Evolutionary conservation across 2,113 vertebrate genomes (phyloP), one percentile per base, ranked within the genome.

Genomic region (Euleptes europaea): DNA sequence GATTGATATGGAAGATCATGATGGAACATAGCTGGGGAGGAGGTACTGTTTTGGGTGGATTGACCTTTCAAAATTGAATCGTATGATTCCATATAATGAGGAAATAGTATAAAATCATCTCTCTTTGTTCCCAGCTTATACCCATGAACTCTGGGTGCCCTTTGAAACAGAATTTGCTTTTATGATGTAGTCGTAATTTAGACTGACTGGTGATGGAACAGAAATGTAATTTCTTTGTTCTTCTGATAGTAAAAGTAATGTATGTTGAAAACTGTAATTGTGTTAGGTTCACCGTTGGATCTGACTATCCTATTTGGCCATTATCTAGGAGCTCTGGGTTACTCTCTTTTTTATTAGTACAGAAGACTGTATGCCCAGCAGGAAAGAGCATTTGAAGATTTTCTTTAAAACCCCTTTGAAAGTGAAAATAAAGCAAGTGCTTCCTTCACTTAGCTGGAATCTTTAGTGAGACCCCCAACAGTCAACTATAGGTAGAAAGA

Each of bases 191-290:
- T 21, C 80, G 63, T 85, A 77, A 67, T 83, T 85, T 90, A 80
- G 40, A 80, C 82, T 21, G 42, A 70, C 13, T n/a, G 67, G 47
- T n/a, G 38, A 42, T 88, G 54, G 79, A 83, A 51, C 26, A 69
- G 2, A 40, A 35, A 26, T 80, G 35, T 80, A 69, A 74, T 74
- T 80, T 82, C 40, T 88, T 83, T 85, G 38, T 86, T 35, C 67
- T 84, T 86, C 65, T 3, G 28, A 66, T 83, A 7, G 57, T 83
- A 63, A 63, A 69, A 83, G 26, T 69, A 15, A 75, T 49, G 75
- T 86, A 26, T 70, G 26, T 77, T 86, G 83, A 75, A 88, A 90
- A 84, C 77, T 47, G 26, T 73, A 78, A 42, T 84, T 78, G 38
- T 3, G 84, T 91, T 89, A 21, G 51, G 44, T 33, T 44, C n/a